phyloP scores from a whole-genome alignment of 23 tunicate species.

The Oikopleura albicans region DNA sequence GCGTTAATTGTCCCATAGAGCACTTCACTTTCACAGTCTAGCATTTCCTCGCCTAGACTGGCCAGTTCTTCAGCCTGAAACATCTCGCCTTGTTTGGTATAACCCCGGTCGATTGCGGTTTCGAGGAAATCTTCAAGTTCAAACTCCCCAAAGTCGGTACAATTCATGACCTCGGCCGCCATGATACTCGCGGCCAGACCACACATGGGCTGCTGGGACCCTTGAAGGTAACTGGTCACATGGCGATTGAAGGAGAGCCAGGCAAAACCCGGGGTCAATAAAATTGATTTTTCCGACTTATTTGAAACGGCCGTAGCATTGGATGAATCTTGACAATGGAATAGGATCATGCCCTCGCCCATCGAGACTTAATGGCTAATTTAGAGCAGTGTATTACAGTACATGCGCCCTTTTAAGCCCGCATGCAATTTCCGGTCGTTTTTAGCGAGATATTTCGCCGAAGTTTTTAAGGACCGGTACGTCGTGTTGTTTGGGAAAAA shows the following conservation, averaged over 20 bases:
- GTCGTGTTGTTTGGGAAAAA: too few species aligned
- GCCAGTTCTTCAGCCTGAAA: constrained; percentile 1
- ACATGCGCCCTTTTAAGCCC: too few species aligned
- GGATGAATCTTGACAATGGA: not conserved
- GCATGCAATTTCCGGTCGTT: too few species aligned
- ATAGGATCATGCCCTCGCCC: not conserved
- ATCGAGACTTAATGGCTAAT: not conserved
- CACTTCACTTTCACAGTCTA: constrained; percentile 3
- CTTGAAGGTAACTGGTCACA: constrained; percentile 2
- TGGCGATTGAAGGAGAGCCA: not conserved
- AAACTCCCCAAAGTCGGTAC: not conserved
- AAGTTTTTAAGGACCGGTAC: too few species aligned
- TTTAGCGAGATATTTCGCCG: too few species aligned
- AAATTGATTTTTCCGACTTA: not conserved
- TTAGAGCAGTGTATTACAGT: too few species aligned
- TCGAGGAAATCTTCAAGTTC: constrained; percentile 1
- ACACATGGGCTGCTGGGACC: constrained; percentile 12
- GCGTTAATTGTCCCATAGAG: not conserved
- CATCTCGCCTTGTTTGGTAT: constrained; percentile 7
- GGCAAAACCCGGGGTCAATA: not conserved
- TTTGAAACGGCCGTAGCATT: not conserved
- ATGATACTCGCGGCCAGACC: not conserved
- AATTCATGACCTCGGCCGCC: not conserved
- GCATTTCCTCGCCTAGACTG: not conserved
- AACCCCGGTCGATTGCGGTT: not conserved